Percentiles rank a stretch among this genome's conserved stretches.
Evolutionary conservation across 35 echinoderm and acorn worm species (phyloP).

Genomic region (Acanthaster planci): DNA sequence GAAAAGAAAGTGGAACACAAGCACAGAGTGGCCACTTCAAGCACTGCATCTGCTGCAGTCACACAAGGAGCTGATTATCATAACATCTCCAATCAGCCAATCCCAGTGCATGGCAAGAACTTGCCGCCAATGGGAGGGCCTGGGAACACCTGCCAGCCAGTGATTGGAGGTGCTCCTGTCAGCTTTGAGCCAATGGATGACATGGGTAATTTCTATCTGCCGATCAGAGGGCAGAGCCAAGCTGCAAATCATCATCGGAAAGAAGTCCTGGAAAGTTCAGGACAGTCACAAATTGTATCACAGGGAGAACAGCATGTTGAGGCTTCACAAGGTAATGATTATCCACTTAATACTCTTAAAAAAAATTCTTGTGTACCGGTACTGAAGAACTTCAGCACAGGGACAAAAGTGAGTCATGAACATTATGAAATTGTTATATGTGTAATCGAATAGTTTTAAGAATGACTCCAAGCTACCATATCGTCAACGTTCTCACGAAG

Average conservation of each 20-base stretch:
- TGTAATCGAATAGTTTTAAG: too few relatives aligned
- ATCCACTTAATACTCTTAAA: too few relatives aligned
- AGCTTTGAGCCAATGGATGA: background rate
- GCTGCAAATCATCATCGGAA: background rate
- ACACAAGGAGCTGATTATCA: background rate
- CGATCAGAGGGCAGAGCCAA: background rate
- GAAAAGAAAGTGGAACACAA: background rate
- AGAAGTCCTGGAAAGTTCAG: background rate
- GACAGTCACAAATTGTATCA: background rate
- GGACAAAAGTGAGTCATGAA: too few relatives aligned
- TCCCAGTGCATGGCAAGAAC: background rate
- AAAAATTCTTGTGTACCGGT: too few relatives aligned
- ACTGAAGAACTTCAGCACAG: too few relatives aligned
- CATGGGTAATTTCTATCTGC: background rate
- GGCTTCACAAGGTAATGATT: too few relatives aligned
- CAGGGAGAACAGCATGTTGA: background rate
- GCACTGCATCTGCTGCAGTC: background rate
- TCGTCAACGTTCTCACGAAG: too few relatives aligned
- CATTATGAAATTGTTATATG: too few relatives aligned
- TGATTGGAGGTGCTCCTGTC: background rate
- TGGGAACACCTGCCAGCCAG: background rate
- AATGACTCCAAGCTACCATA: too few relatives aligned
- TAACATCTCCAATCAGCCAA: background rate
- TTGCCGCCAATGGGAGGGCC: background rate
- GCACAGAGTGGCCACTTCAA: background rate